phyloP scores from a whole-genome alignment of 2,797 vertebrate genomes.

The Hyperoplus immaculatus region DNA sequence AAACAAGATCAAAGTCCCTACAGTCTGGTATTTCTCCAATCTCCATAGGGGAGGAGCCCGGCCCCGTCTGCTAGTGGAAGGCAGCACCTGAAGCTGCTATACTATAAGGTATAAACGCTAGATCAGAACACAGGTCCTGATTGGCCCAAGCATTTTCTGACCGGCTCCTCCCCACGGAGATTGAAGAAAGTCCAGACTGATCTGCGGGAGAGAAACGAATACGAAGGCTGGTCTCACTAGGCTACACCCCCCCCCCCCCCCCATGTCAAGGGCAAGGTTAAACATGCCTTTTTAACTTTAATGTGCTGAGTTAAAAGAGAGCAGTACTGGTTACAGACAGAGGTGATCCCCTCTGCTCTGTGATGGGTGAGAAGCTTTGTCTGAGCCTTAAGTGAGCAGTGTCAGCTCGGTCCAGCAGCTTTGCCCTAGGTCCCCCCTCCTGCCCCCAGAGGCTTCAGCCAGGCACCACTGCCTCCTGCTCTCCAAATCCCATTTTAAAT shows the following conservation, averaged over 20 bases:
- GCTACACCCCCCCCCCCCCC: neutral
- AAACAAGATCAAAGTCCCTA: neutral
- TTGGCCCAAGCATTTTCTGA: no score
- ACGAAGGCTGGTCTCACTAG: no score
- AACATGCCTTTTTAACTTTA: neutral
- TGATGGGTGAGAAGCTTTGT: slow-evolving; percentile 34
- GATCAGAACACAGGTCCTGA: no score
- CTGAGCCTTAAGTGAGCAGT: slow-evolving; percentile 25
- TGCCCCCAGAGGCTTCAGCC: slow-evolving; percentile 54
- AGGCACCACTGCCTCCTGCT: slow-evolving; percentile 58
- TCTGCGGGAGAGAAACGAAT: no score
- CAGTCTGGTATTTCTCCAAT: no score
- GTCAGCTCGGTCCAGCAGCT: slow-evolving; percentile 46
- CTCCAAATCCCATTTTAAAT: slow-evolving; percentile 72
- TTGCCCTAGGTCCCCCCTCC: slow-evolving; percentile 52
- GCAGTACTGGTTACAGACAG: neutral
- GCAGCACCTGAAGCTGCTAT: no score
- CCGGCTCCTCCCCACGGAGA: no score
- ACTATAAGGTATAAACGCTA: no score
- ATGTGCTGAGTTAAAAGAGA: slow-evolving; percentile 17
- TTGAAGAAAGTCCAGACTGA: no score
- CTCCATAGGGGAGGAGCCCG: no score
- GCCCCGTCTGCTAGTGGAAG: no score
- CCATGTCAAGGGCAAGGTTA: neutral
- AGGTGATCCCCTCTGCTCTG: slow-evolving; percentile 30